Base-by-base conservation (phyloP, 1,140 invertebrate genomes). In the Heliothis subflexa region DNA sequence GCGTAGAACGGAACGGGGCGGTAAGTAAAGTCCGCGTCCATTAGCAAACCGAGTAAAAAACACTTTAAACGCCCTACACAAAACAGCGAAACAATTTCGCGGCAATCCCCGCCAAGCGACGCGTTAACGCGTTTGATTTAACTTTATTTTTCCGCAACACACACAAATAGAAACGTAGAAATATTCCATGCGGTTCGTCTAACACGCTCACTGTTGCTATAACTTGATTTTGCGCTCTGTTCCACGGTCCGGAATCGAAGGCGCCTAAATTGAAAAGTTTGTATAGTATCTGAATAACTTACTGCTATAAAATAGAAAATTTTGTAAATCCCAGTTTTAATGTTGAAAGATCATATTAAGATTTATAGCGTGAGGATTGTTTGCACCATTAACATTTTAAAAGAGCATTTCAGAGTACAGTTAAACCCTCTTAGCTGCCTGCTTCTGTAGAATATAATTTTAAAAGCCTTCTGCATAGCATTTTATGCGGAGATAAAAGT, bases 401-500 rank as follows among this genome's bases (percentile, higher is more conserved):
- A 77, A 77, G 47, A 77, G 62, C 50, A 33, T 71, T 80, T 61
- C 21, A 55, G 57, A 18, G n/a, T 64, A 62, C 49, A 75, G 64
- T 68, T 80, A 79, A 79, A 64, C 57, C 47, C 73, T 80, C 66
- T 76, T 75, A 70, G 54, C 55, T 50, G 55, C 52, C 18, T 81
- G 80, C 79, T 78, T 55, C 74, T 88, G 88, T 85, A 88, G 85
- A 74, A 81, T 74, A 87, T 85, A 91, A 89, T 89, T 89, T 91
- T 85, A 89, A 91, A 89, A 88, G 86, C 86, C 80, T 84, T 81
- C 81, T 84, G 87, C 84, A 84, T 87, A 85, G 83, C 84, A 82
- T 87, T 90, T 88, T 88, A 89, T 86, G 83, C 83, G 81, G 78
- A 87, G 85, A 88, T 88, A 86, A 91, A 88, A 91, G 87, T 89